Evolutionary conservation across 2,888 invertebrate genomes (phyloP).

Genomic region (Agrochola litura): DNA sequence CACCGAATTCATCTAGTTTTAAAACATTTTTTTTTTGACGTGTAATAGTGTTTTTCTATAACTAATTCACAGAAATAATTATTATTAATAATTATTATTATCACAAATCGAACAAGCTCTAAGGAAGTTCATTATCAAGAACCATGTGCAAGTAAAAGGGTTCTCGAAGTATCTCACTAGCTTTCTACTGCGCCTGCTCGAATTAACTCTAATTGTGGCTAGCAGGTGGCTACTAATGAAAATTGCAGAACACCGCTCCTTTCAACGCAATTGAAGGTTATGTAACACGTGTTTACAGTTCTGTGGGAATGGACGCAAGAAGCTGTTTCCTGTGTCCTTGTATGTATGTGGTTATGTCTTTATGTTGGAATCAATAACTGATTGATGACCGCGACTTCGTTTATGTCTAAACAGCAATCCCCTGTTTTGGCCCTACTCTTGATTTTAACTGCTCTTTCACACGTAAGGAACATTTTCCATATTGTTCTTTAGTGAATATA

Average conservation of each 20-base stretch:
- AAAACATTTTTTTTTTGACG: not conserved
- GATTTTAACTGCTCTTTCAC: not conserved
- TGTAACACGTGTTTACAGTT: slow-evolving; percentile 52
- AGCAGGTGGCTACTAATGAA: slow-evolving; percentile 68
- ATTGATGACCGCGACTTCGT: not conserved
- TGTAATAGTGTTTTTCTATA: too few relatives aligned
- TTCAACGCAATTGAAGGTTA: slow-evolving; percentile 60
- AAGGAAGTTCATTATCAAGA: slow-evolving; percentile 47
- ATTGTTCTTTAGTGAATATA: not conserved
- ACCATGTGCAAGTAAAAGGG: slow-evolving; percentile 59
- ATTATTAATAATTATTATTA: too few relatives aligned
- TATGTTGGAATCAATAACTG: not conserved
- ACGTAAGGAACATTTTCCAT: not conserved
- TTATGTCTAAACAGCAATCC: not conserved
- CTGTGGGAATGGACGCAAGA: slow-evolving; percentile 41
- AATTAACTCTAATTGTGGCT: slow-evolving; percentile 70
- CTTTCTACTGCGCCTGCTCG: slow-evolving; percentile 71
- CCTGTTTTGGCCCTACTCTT: not conserved
- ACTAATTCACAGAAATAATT: not conserved
- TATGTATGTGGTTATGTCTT: not conserved
- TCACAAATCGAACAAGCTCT: slow-evolving; percentile 29
- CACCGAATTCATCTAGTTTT: not conserved
- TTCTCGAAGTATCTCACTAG: slow-evolving; percentile 64
- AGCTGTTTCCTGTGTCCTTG: slow-evolving; percentile 36
- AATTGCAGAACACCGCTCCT: slow-evolving; percentile 60